These are phyloP conservation scores for Halictus ligatus DNA, from an alignment of 2,888 invertebrate species.

Conservation along the genomic window DNA sequence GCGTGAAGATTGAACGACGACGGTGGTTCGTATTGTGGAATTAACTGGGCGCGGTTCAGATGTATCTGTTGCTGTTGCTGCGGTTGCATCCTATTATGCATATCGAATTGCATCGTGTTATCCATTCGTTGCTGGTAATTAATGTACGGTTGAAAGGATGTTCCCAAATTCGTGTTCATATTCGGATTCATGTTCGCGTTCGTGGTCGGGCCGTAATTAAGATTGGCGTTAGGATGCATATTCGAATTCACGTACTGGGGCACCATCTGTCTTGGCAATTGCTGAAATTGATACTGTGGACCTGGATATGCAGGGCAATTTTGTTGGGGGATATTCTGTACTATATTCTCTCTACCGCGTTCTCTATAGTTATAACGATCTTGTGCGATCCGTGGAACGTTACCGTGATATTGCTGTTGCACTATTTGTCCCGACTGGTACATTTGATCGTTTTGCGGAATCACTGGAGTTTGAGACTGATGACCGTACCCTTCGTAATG, in stretches of 20 bases:
- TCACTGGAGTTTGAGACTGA: constrained; percentile 64
- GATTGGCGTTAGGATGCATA: constrained; percentile 67
- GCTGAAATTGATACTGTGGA: constrained; percentile 75
- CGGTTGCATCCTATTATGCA: constrained; percentile 67
- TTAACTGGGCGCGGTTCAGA: constrained; percentile 64
- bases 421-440: constrained; percentile 69
- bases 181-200: constrained; percentile 56
- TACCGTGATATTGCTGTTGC: constrained; percentile 67
- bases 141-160: constrained; percentile 64
- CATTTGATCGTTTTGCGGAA: constrained; percentile 71
- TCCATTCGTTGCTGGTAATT: constrained; percentile 69
- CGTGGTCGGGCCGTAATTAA: constrained; percentile 53
- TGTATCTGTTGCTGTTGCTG: constrained; percentile 70
- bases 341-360: constrained; percentile 63
- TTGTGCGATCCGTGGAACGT: constrained; percentile 63
- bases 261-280: constrained; percentile 74
- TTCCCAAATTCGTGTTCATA: constrained; percentile 67
- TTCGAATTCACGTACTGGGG: constrained; percentile 77
- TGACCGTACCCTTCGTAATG: constrained; percentile 69
- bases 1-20: constrained; percentile 54
- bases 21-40: constrained; percentile 65
- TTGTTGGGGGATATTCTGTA: constrained; percentile 73
- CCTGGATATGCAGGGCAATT: constrained; percentile 75
- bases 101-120: constrained; percentile 71
- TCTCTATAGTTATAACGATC: constrained; percentile 73